Evolutionary conservation across 2,888 invertebrate genomes (phyloP), one percentile per base, ranked within the genome.

Genomic region (Papilio demoleus): DNA sequence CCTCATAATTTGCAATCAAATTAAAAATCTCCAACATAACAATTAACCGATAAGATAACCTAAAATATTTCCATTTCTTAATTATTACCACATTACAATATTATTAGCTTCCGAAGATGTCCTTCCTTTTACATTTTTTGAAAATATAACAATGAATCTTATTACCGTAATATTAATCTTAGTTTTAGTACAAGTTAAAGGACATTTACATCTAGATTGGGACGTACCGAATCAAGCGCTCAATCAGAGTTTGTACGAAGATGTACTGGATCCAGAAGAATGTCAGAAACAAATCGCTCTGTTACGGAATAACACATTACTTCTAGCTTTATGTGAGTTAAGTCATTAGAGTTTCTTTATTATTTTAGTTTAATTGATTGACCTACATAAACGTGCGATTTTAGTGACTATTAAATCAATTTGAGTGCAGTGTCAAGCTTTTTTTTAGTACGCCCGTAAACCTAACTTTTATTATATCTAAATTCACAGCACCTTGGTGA

Each of bases 261-360:
- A 79, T 66, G 88, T 85, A 11, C 70, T 91, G 34, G 80, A 90
- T 77, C 66, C 79, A 4, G 80, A 83, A 62, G 66, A 83, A 59
- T 91, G 91, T 77, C 71, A 74, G 17, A 72, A 76, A 36, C 88
- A 91, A 73, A 71, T 90, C 12, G 62, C 59, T 1, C 81, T 80
- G 68, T 76, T 89, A 27, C 59, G 72, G 5, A 71, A 72, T 9
- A 79, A 84, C 68, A 74, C 75, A 0, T 2, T 71, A 1, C 73
- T 88, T n/a, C 71, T 80, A 19, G 63, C 76, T 36, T 72, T 72
- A 75, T 88, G 90, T 90, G 75, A 90, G 90, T 88, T 74, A 8
- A 14, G 3, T 8, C n/a, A 34, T 5, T 9, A 17, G 42, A 17
- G 1, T 58, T 19, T 31, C 22, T 27, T 27, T 12, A 12, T 1